Percentiles rank a stretch among this genome's conserved stretches.
Conservation (phyloP, 2,797 vertebrate genomes). For the Miichthys miiuy region DNA sequence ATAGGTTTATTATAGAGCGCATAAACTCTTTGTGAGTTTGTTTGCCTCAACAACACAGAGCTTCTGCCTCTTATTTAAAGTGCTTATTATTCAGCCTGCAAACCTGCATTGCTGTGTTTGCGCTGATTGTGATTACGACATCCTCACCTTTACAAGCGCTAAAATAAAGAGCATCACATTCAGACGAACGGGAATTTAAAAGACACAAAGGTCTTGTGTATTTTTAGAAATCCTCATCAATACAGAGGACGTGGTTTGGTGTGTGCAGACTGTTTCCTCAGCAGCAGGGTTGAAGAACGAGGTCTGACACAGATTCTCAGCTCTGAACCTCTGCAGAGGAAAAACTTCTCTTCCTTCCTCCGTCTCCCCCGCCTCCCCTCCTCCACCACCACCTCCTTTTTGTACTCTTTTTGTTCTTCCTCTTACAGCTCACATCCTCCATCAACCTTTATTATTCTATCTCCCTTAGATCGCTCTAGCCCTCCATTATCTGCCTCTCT, state of each 20-base stretch:
- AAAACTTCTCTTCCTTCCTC: slow-evolving; percentile 62
- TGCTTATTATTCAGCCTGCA: slow-evolving; percentile 45
- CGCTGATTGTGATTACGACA: slow-evolving; percentile 33
- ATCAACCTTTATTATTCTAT: slow-evolving; percentile 71
- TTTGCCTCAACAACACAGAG: slow-evolving; percentile 5
- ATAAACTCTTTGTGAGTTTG: neutral
- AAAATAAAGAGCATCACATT: neutral
- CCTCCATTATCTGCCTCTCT: slow-evolving; percentile 67
- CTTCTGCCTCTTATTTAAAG: slow-evolving; percentile 3
- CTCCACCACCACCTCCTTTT: no score
- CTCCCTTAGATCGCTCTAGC: slow-evolving; percentile 65
- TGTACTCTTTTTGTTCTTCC: slow-evolving; percentile 49
- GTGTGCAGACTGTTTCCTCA: slow-evolving; percentile 41
- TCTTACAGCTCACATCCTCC: slow-evolving; percentile 50
- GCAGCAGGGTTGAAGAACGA: slow-evolving; percentile 57
- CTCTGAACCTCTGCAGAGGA: slow-evolving; percentile 68
- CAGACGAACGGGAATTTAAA: slow-evolving; percentile 15
- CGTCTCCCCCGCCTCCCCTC: neutral
- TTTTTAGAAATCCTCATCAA: slow-evolving; percentile 48
- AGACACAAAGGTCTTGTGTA: slow-evolving; percentile 15
- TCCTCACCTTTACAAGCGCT: slow-evolving; percentile 1
- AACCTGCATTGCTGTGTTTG: slow-evolving; percentile 51
- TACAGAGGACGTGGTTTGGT: slow-evolving; percentile 32
- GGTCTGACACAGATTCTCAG: slow-evolving; percentile 71
- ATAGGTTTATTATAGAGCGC: neutral